Percentiles rank a stretch among this genome's conserved stretches.
These are phyloP conservation scores for Ictidomys tridecemlineatus DNA, from an alignment of 2,113 vertebrate species.

Conservation along the genomic window DNA sequence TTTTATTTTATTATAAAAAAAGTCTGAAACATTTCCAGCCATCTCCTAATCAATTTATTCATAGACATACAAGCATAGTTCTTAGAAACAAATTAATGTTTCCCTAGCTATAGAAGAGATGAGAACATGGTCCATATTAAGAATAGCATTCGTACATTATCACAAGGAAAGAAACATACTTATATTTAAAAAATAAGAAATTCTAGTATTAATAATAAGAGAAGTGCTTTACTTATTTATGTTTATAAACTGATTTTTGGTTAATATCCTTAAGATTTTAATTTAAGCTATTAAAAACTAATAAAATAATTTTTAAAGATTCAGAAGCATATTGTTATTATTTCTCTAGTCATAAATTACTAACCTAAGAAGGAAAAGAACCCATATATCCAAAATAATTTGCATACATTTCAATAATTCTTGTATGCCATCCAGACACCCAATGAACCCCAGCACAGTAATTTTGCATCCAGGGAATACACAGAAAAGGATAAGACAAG, in stretches of 20 bases:
- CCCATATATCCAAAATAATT: conserved; percentile 75
- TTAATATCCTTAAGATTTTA: conserved; percentile 51
- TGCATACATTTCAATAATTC: conserved; percentile 68
- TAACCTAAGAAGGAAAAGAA: conserved; percentile 54
- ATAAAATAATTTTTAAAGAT: conserved; percentile 64
- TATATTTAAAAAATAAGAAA: conserved; percentile 2
- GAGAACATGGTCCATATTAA: conserved; percentile 33
- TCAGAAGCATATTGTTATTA: conserved; percentile 42
- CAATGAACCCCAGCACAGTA: not conserved
- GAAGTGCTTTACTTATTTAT: conserved; percentile 51
- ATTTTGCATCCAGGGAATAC: not conserved
- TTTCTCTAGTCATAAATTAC: conserved; percentile 68
- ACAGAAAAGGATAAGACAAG: not conserved
- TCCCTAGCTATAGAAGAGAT: not conserved
- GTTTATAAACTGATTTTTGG: conserved; percentile 50
- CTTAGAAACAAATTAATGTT: conserved; percentile 61
- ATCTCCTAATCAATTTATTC: conserved; percentile 72
- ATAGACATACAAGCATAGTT: conserved; percentile 50
- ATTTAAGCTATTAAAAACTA: not conserved
- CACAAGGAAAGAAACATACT: not conserved
- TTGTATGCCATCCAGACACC: conserved; percentile 66
- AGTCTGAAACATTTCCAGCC: conserved; percentile 61
- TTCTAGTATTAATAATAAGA: not conserved
- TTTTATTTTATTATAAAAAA: conserved; percentile 78
- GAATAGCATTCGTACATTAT: conserved; percentile 48